phyloP scores from a whole-genome alignment of 2,113 vertebrate species.

The Raja brachyura region DNA sequence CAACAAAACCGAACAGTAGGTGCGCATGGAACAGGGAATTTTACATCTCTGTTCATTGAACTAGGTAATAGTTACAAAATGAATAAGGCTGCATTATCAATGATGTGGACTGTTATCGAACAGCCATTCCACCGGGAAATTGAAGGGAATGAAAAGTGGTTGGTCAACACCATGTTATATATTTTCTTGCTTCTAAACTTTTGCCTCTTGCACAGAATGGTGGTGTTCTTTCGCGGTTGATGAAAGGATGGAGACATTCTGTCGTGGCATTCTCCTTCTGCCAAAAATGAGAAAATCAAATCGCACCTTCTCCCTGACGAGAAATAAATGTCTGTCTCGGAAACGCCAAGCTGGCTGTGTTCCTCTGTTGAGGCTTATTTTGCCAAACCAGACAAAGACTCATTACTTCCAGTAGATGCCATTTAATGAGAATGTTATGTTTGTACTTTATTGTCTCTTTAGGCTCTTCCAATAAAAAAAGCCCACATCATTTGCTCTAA shows the following conservation, averaged over 20 bases:
- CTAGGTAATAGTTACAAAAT: neutral
- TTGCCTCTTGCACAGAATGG: conserved; percentile 12
- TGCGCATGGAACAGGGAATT: neutral
- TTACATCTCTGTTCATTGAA: neutral
- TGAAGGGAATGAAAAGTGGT: neutral
- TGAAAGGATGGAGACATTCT: conserved; percentile 30
- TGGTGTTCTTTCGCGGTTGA: conserved; percentile 7
- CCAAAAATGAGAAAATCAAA: neutral
- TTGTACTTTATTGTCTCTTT: neutral
- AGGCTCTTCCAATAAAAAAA: neutral
- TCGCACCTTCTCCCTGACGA: neutral
- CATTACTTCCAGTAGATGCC: neutral
- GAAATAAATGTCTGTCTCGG: neutral
- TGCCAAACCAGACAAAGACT: neutral
- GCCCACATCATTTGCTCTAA: neutral
- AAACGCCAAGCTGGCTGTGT: neutral
- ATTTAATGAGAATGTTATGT: neutral
- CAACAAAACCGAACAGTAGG: neutral
- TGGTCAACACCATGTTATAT: neutral
- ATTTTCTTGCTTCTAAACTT: conserved; percentile 23
- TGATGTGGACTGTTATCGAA: neutral
- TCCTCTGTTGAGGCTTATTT: neutral
- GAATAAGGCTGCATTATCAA: neutral
- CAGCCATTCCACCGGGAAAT: neutral
- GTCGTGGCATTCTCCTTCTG: neutral